These are phyloP conservation scores for Enteromius treurensis DNA, from an alignment of 2,797 vertebrate species.

Conservation along the genomic window DNA sequence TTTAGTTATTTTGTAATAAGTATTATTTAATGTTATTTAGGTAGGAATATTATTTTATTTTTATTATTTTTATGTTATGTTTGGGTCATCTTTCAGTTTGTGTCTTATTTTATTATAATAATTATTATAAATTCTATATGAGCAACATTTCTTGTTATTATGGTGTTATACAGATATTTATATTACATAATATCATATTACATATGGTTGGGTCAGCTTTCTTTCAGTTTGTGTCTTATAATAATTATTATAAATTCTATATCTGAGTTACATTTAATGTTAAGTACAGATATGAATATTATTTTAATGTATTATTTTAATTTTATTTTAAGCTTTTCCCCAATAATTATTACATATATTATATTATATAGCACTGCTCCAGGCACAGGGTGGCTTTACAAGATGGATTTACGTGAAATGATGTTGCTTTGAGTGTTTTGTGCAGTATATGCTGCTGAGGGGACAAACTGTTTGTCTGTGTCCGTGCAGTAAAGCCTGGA, in stretches of 20 bases:
- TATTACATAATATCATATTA: too few relatives aligned
- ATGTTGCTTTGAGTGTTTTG: neutral
- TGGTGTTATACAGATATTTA: too few relatives aligned
- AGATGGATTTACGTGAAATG: neutral
- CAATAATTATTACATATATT: neutral
- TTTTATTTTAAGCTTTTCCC: neutral
- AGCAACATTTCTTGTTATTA: too few relatives aligned
- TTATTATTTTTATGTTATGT: neutral
- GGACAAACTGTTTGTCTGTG: constrained; percentile 33
- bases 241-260: too few relatives aligned
- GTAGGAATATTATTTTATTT: neutral
- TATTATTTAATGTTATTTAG: neutral
- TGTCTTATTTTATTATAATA: neutral
- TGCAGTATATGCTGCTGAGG: neutral
- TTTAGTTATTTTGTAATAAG: too few relatives aligned
- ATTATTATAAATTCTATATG: too few relatives aligned
- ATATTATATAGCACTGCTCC: neutral
- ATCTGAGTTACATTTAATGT: too few relatives aligned
- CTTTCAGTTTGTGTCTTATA: neutral
- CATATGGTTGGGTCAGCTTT: neutral
- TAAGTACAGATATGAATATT: too few relatives aligned
- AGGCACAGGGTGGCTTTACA: neutral
- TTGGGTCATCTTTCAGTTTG: neutral
- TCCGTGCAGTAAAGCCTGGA: constrained; percentile 73
- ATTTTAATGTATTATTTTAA: too few relatives aligned